Percentiles rank a stretch among this genome's conserved stretches.
phyloP scores from a whole-genome alignment of 2,888 invertebrate genomes.

The Abrostola triplasia region DNA sequence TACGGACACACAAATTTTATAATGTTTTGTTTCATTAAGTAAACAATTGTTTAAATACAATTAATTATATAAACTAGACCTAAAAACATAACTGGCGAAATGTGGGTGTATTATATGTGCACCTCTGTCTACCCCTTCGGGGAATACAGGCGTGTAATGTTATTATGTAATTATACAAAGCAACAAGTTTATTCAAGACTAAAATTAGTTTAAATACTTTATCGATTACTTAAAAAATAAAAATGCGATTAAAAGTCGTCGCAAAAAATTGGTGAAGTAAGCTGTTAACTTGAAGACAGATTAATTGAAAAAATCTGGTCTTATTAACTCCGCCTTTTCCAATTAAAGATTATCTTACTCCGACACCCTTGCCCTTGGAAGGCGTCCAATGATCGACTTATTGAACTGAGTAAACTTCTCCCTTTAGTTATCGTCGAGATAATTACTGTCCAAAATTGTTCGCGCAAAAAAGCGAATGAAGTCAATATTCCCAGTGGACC shows the following conservation, averaged over 20 bases:
- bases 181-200: neutral
- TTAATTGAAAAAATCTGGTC: slow-evolving; percentile 51
- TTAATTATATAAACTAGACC: too few species aligned
- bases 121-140: too few species aligned
- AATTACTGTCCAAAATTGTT: slow-evolving; percentile 26
- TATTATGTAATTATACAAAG: neutral
- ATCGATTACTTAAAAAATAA: slow-evolving; percentile 18
- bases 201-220: too few species aligned
- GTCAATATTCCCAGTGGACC: neutral
- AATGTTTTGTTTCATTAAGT: too few species aligned
- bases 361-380: slow-evolving; percentile 30
- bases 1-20: too few species aligned
- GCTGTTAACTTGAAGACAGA: slow-evolving; percentile 40
- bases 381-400: slow-evolving; percentile 19
- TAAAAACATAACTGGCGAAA: too few species aligned
- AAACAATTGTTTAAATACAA: too few species aligned
- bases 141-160: neutral
- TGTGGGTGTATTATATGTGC: too few species aligned
- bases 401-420: slow-evolving; percentile 33
- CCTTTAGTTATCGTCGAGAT: slow-evolving; percentile 37
- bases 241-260: neutral
- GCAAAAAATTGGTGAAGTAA: slow-evolving; percentile 31
- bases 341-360: slow-evolving; percentile 53
- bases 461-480: slow-evolving; percentile 19
- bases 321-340: slow-evolving; percentile 29